These are phyloP conservation scores for Cheilinus undulatus DNA, from an alignment of 2,113 vertebrate species.

Conservation along the genomic window DNA sequence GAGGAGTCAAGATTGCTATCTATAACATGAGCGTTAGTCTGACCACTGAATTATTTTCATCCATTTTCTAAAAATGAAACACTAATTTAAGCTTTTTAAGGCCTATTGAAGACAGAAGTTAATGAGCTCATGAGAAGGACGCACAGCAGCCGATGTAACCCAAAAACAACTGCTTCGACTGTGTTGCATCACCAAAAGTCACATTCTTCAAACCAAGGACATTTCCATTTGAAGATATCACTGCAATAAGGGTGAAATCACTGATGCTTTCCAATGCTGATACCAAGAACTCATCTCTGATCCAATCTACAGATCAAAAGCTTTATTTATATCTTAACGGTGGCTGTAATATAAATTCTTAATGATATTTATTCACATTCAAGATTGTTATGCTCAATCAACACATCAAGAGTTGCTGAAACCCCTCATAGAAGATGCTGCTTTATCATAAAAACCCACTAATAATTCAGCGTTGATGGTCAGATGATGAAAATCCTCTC, in stretches of 20 bases:
- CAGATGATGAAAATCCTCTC: neutral
- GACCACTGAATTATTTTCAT: conserved; percentile 46
- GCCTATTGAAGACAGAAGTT: conserved; percentile 42
- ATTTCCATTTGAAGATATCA: conserved; percentile 3
- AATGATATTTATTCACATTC: neutral
- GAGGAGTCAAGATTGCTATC: neutral
- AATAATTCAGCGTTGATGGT: neutral
- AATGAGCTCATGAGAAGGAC: conserved; percentile 36
- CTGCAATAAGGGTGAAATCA: neutral
- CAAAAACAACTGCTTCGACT: neutral
- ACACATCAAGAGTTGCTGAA: neutral
- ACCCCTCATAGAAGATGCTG: neutral
- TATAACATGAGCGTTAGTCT: conserved; percentile 33
- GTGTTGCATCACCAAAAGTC: conserved; percentile 1
- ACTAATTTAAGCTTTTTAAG: conserved; percentile 50
- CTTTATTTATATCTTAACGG: too few species aligned
- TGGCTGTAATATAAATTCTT: too few species aligned
- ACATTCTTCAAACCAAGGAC: neutral
- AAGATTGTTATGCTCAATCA: neutral
- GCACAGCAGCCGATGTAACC: conserved; percentile 14
- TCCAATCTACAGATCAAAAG: too few species aligned
- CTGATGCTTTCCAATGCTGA: neutral
- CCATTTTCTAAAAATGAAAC: conserved; percentile 59
- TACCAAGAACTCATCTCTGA: neutral
- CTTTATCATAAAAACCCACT: neutral